These are phyloP conservation scores for Whitmania pigra DNA, from an alignment of 1,140 invertebrate genomes.

Conservation along the genomic window DNA sequence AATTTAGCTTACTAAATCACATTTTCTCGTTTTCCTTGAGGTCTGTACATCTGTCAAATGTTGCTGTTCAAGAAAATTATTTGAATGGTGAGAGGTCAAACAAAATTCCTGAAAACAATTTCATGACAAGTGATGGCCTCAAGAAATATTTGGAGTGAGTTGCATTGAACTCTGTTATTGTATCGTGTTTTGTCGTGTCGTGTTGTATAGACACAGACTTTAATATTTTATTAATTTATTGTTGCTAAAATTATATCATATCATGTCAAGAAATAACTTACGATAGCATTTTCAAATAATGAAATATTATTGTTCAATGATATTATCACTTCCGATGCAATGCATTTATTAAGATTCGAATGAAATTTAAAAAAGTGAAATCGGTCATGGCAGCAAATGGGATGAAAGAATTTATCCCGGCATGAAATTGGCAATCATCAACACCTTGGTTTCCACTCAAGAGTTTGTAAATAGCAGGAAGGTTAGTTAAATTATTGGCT, in stretches of 20 bases:
- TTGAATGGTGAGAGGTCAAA: slow-evolving; percentile 62
- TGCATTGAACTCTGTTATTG: no score
- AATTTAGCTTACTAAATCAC: no score
- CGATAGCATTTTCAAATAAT: no score
- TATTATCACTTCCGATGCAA: no score
- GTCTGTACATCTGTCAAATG: slow-evolving; percentile 77
- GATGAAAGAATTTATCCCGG: slow-evolving; percentile 65
- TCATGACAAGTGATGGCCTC: slow-evolving; percentile 64
- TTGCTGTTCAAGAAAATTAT: slow-evolving; percentile 82
- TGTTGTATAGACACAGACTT: no score
- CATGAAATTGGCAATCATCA: slow-evolving; percentile 74
- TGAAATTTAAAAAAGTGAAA: slow-evolving; percentile 19
- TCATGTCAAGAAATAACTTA: no score
- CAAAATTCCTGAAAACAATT: slow-evolving; percentile 60
- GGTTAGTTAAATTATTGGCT: slow-evolving; percentile 45
- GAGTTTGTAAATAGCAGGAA: slow-evolving; percentile 63
- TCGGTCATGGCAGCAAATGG: slow-evolving; percentile 33
- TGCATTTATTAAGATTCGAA: neutral
- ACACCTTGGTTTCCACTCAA: slow-evolving; percentile 70
- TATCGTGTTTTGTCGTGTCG: no score
- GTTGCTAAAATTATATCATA: no score
- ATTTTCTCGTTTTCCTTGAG: slow-evolving; percentile 69
- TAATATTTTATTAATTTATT: no score
- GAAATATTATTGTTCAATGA: no score
- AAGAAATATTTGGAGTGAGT: slow-evolving; percentile 38